These are phyloP conservation scores for Tenthredo livida DNA, from an alignment of 2,888 invertebrate species.

Conservation along the genomic window DNA sequence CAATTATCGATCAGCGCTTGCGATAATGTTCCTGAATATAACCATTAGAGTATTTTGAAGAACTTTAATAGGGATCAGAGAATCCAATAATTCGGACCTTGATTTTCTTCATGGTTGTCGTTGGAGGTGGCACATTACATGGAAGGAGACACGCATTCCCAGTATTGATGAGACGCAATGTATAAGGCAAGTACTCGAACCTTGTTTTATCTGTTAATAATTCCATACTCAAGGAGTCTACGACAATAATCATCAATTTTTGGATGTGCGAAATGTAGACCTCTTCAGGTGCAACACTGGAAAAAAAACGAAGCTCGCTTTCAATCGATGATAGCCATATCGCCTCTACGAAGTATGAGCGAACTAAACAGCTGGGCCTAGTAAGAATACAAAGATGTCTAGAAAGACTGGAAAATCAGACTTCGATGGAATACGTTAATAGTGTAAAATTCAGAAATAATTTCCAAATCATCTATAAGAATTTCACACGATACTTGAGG, in stretches of 20 bases:
- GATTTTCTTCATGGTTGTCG: conserved; percentile 30
- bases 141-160: conserved; percentile 27
- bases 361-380: background rate
- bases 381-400: background rate
- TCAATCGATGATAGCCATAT: background rate
- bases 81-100: conserved; percentile 35
- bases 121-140: background rate
- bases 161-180: background rate
- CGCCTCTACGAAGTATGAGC: background rate
- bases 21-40: conserved; percentile 45
- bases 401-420: background rate
- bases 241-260: conserved; percentile 29
- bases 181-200: background rate
- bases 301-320: background rate
- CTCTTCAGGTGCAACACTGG: background rate
- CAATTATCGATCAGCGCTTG: background rate
- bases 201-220: conserved; percentile 17
- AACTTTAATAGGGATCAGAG: background rate
- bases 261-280: conserved; percentile 16
- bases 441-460: too few species aligned
- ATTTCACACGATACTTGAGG: too few species aligned
- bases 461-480: too few species aligned
- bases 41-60: background rate
- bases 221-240: conserved; percentile 44
- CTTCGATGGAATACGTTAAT: too few species aligned